Base-by-base conservation (phyloP, 2,113 vertebrate genomes). In the Oplegnathus fasciatus region DNA sequence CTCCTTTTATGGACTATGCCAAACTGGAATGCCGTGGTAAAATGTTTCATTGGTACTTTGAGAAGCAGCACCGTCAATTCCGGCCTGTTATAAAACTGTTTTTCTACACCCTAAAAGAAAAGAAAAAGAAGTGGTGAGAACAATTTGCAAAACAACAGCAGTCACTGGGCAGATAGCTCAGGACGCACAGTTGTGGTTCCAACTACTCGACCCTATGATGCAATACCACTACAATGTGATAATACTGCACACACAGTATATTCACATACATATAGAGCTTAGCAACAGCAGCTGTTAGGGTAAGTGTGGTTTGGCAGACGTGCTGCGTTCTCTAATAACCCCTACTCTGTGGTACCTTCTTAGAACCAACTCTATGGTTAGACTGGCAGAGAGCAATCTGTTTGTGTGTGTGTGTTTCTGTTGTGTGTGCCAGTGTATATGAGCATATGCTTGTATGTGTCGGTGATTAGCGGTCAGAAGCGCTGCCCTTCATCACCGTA, bases 261-360 rank as follows among this genome's bases (percentile, higher is more conserved):
- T 48, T 80, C 54, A 75, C 54, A 48, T 84, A 79, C 20, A 18
- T 76, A n/a, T 40, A 37, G 65, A 88, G 80, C 78, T 84, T 78
- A 89, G 90, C 76, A 91, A 86, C 86, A 89, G 91, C 91, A 91
- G 85, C 83, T 90, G 88, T 82, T 57, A 44, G 84, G 58, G 75
- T 69, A 54, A 75, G 75, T 78, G 42, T 82, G 88, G 89, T 90
- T 88, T 92, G 90, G 88, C 93, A 82, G 73, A 20, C 14, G 48
- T 26, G 48, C 44, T 37, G 75, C 66, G 32, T 86, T 89, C 83
- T 83, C 83, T 78, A 75, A 86, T 89, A 87, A 90, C 74, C 89
- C 74, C 34, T 32, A 84, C 22, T 88, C 74, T 90, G 77, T 76
- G 86, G 82, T 86, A 77, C 72, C 57, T 85, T 81, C 67, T 88